Conservation (phyloP, 2,888 invertebrate genomes). For the Hemicrepidius hirtus region DNA sequence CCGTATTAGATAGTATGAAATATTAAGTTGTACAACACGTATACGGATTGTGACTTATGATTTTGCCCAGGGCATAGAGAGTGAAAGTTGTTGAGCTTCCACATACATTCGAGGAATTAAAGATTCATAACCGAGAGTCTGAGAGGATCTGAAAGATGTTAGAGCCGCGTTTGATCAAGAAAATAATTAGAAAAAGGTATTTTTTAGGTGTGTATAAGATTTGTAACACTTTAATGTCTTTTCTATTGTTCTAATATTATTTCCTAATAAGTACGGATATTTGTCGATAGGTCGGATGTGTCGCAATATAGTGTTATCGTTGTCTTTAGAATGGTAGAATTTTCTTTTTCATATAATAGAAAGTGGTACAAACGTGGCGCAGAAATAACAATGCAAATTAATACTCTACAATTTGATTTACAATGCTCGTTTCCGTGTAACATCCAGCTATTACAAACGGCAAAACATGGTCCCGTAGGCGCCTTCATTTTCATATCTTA, state of each 20-base stretch:
- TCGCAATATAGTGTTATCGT: slow-evolving; percentile 26
- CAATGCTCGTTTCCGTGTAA: slow-evolving; percentile 37
- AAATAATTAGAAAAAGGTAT: too few relatives aligned
- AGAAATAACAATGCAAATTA: slow-evolving; percentile 46
- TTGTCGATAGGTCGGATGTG: slow-evolving; percentile 28
- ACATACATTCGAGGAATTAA: slow-evolving; percentile 18
- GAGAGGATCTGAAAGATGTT: not conserved
- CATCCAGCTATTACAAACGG: slow-evolving; percentile 36
- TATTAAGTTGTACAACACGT: slow-evolving; percentile 26
- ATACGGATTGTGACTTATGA: slow-evolving; percentile 35
- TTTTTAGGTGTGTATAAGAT: too few relatives aligned
- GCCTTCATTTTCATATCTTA: slow-evolving; percentile 31
- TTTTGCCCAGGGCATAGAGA: slow-evolving; percentile 39
- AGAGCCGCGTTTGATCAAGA: not conserved
- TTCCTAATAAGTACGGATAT: slow-evolving; percentile 15
- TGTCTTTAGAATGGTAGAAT: slow-evolving; percentile 22
- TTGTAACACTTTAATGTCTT: too few relatives aligned
- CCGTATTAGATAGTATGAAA: not conserved
- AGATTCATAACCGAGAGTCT: slow-evolving; percentile 26
- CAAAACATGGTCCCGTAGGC: slow-evolving; percentile 33
- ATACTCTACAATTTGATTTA: slow-evolving; percentile 42
- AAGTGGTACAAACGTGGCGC: slow-evolving; percentile 36
- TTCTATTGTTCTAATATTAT: too few relatives aligned
- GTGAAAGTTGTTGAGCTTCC: slow-evolving; percentile 40
- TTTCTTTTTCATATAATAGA: slow-evolving; percentile 38